A percentile compares a stretch with the other conserved stretches of the same genome.
phyloP scores from a whole-genome alignment of 2,113 vertebrate genomes.

The Herpetotheres cachinnans region DNA sequence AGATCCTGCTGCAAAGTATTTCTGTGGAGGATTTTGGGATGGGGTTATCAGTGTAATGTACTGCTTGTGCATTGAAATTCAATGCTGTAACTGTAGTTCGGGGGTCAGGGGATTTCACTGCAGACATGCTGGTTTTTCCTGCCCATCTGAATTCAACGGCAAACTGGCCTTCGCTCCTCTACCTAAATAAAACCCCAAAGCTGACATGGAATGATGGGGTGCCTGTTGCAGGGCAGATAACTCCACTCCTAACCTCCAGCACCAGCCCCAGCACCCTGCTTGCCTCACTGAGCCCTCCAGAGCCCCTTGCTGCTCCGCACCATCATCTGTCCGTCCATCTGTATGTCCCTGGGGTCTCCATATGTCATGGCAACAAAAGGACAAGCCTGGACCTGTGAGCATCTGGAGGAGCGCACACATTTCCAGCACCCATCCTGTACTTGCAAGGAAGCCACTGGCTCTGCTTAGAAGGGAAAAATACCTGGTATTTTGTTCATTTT shows the following conservation, averaged over 20 bases:
- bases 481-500: not conserved
- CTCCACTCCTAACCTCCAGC: not conserved
- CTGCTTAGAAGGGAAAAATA: not conserved
- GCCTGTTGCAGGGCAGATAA: not conserved
- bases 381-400: not conserved
- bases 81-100: not conserved
- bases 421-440: not conserved
- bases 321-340: not conserved
- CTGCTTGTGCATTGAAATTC: not conserved
- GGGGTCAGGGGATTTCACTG: not conserved
- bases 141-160: not conserved
- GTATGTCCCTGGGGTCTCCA: not conserved
- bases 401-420: not conserved
- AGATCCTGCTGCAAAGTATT: not conserved
- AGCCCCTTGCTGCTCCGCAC: not conserved
- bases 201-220: rapidly evolving
- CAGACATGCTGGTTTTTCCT: not conserved
- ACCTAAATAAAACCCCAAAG: not conserved
- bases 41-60: not conserved
- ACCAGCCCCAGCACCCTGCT: not conserved
- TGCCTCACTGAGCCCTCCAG: rapidly evolving
- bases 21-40: not conserved
- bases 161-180: not conserved
- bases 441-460: not conserved
- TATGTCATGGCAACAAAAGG: not conserved